These are phyloP conservation scores for Amphiprion clarkii DNA, from an alignment of 2,797 vertebrate genomes.

Conservation along the genomic window DNA sequence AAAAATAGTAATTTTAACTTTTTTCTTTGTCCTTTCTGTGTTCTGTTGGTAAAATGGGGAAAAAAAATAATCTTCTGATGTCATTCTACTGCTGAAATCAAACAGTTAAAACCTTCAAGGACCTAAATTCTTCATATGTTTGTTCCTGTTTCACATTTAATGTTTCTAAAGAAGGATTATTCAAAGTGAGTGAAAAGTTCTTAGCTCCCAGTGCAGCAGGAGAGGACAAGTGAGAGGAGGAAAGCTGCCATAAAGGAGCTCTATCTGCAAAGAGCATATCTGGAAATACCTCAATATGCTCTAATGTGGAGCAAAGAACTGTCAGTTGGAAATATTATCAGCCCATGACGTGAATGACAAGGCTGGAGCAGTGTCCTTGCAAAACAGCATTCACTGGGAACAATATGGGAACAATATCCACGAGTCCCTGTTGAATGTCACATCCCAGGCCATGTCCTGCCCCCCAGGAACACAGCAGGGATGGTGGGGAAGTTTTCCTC, in stretches of 20 bases:
- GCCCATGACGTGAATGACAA: constrained; percentile 33
- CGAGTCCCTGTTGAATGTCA: constrained; percentile 44
- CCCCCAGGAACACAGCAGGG: constrained; percentile 37
- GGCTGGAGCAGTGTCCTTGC: constrained; percentile 20
- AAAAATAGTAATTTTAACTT: too few species aligned
- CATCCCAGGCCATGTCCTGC: constrained; percentile 2
- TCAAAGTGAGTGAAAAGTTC: constrained; percentile 25
- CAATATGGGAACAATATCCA: constrained; percentile 66
- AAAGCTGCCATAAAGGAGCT: not conserved
- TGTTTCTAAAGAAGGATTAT: constrained; percentile 28
- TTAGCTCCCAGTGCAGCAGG: constrained; percentile 9
- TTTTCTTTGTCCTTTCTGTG: too few species aligned
- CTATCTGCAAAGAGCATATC: constrained; percentile 16
- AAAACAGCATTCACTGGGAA: constrained; percentile 27
- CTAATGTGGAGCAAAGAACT: constrained; percentile 33
- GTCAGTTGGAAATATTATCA: constrained; percentile 15
- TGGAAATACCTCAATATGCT: constrained; percentile 9
- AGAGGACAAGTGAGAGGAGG: not conserved
- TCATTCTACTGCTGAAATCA: not conserved
- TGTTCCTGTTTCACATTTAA: not conserved
- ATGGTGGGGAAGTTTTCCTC: constrained; percentile 24
- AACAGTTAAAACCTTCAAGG: not conserved
- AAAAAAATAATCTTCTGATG: not conserved
- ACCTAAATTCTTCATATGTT: not conserved
- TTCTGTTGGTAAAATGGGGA: not conserved